Base-by-base conservation (phyloP, 1,140 invertebrate genomes). In the Proales similis region DNA sequence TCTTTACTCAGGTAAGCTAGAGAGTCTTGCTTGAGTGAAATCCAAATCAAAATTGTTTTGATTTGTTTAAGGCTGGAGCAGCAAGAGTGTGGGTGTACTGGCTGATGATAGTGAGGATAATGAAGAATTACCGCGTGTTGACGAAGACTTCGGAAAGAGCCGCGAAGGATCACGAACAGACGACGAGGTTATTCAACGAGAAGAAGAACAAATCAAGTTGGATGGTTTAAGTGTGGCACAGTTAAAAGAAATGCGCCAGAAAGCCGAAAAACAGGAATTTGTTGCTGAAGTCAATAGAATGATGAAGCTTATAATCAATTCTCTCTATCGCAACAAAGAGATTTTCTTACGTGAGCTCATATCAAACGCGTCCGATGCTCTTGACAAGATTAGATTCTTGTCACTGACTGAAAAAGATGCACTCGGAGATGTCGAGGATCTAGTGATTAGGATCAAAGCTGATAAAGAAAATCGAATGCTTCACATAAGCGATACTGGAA, bases 251-350 rank as follows among this genome's bases (percentile, higher is more conserved):
- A 71, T 97, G 6, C 77, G 86, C 45, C 89, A 92, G 19, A 86
- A 86, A 72, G 83, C 91, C 0, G 88, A 96, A 70, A 96, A 92
- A 74, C 89, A 86, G 74, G 82, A 82, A 20, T 98, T 96, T 79
- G 90, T 75, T 65, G 89, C 90, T 1, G 90, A 95, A 78, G 91
- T 96, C 7, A 93, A 94, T 79, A 86, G 93, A 27, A 95, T 97
- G 90, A 97, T 97, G 93, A 97, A 97, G 78, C 81, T 97, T 17
- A 97, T 97, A 72, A 97, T 97, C 70, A 97, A 97, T 78, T 97
- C 92, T 0, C 79, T 97, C 0, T 97, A 97, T 74, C 83, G 89
- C 66, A 97, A 97, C 74, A 97, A 98, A 77, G 93, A 98, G 79
- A 97, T 98, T 67, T 97, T 93, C 81, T 79, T 98, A 20, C 81